Evolutionary conservation across 1,140 invertebrate species (phyloP), one percentile per base, ranked within the genome.

Genomic region (Musca vetustissima): DNA sequence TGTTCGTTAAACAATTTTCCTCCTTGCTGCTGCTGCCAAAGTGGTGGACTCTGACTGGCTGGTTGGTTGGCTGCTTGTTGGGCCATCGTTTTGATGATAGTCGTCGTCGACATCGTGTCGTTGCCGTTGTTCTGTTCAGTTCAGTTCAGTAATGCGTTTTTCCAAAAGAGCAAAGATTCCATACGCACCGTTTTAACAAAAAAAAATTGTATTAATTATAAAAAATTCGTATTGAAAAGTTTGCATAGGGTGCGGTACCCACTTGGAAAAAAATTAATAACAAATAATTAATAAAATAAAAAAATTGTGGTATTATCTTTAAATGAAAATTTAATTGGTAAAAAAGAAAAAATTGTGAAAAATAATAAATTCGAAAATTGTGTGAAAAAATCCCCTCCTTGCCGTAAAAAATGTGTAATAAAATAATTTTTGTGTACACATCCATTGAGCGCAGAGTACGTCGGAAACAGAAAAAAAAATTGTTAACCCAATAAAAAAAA

Each of bases 161-260:
- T 32, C n/a, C 36, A 21, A 52, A 61, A 61, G 57, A 61, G 57
- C 57, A 61, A 61, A 61, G 36, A 32, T 36, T 61, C 36, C 57
- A 61, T 61, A 61, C 57, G 57, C 57, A 61, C 57, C 17, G 57
- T 61, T 43, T 8, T 43, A 43, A 43, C n/a, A n/a, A n/a, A n/a
- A n/a, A n/a, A n/a, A n/a, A n/a, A 8, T 43, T 43, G 3, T 43
- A 13, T 9, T 43, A 28, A 4, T 28, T 2, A n/a, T n/a, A n/a
- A 49, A 49, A 49, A n/a, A 59, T n/a, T 19, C 28, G 28, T 36
- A 36, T 55, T 8, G n/a, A 43, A 43, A 61, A 61, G 28, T 61
- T 61, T 36, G 28, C 28, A 61, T 13, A 61, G 57, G 57, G 57
- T n/a, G n/a, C 57, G 57, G 57, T 28, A 61, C 57, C 57, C 13